These are phyloP conservation scores for Catocala nupta DNA, from an alignment of 2,888 invertebrate species.

Conservation along the genomic window DNA sequence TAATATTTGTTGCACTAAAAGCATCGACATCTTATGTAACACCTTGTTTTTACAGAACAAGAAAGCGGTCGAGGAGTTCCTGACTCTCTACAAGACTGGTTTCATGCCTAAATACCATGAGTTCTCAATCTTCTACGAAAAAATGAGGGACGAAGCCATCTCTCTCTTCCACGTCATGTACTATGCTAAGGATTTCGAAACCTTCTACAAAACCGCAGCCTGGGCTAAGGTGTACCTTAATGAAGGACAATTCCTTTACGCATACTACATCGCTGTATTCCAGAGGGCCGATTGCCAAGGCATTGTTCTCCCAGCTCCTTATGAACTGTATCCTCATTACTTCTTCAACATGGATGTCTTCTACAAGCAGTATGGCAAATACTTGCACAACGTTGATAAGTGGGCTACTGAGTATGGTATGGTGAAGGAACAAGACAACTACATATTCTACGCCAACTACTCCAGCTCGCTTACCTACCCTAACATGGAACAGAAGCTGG, in stretches of 20 bases:
- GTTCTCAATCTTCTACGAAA: slow-evolving; percentile 84
- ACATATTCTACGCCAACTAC: slow-evolving; percentile 87
- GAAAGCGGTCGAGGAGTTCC: slow-evolving; percentile 77
- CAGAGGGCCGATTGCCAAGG: slow-evolving; percentile 87
- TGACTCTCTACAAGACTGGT: slow-evolving; percentile 73
- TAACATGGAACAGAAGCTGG: slow-evolving; percentile 87
- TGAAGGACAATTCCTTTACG: slow-evolving; percentile 88
- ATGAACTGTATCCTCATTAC: slow-evolving; percentile 89
- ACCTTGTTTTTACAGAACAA: slow-evolving; percentile 67
- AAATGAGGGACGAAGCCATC: slow-evolving; percentile 80
- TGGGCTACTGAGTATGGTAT: slow-evolving; percentile 71
- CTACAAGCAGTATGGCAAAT: slow-evolving; percentile 64
- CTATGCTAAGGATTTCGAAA: slow-evolving; percentile 88
- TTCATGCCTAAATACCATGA: slow-evolving; percentile 80
- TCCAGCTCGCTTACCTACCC: slow-evolving; percentile 82
- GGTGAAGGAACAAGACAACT: slow-evolving; percentile 73
- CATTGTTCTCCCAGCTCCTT: slow-evolving; percentile 89
- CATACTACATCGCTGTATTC: slow-evolving; percentile 87
- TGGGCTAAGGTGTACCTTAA: slow-evolving; percentile 88
- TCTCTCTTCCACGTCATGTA: slow-evolving; percentile 87
- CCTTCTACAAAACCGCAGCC: slow-evolving; percentile 87
- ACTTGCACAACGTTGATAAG: neutral
- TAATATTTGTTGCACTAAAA: neutral
- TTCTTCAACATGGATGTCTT: slow-evolving; percentile 88
- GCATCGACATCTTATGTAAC: no score